Evolutionary conservation across 2,113 vertebrate genomes (phyloP).

Genomic region (Sminthopsis crassicaudata): DNA sequence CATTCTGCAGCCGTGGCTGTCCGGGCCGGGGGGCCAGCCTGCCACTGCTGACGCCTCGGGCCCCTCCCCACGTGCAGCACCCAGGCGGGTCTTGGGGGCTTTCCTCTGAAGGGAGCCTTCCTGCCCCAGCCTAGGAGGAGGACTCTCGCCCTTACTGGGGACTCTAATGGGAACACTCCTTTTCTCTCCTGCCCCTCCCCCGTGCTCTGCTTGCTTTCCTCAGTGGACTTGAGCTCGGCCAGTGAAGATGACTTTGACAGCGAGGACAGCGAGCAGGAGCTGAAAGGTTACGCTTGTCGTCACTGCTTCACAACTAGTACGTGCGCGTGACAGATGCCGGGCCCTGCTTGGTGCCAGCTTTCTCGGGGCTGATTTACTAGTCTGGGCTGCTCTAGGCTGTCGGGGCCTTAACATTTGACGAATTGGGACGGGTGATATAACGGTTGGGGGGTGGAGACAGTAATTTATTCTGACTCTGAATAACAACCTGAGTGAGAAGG

Average conservation of each 20-base stretch:
- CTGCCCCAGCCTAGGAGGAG: not conserved
- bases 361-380: not conserved
- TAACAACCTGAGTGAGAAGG: constrained; percentile 5
- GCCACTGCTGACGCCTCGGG: not conserved
- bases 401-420: rapidly evolving
- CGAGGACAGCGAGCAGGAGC: constrained; percentile 98
- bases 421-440: not conserved
- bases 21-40: not conserved
- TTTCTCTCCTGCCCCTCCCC: not conserved
- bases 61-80: not conserved
- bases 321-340: constrained; percentile 50
- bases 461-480: constrained; percentile 20
- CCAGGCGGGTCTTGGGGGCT: not conserved
- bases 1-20: not conserved
- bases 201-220: not conserved
- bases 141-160: not conserved
- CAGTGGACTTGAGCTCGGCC: constrained; percentile 98
- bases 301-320: constrained; percentile 99
- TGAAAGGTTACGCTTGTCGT: constrained; percentile 98
- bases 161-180: constrained; percentile 23
- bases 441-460: no score
- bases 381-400: not conserved
- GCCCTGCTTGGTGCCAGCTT: not conserved
- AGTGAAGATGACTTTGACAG: constrained; percentile 99
- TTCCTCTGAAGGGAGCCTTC: not conserved